phyloP scores from a whole-genome alignment of 2,113 vertebrate genomes.

The Scalopus aquaticus region DNA sequence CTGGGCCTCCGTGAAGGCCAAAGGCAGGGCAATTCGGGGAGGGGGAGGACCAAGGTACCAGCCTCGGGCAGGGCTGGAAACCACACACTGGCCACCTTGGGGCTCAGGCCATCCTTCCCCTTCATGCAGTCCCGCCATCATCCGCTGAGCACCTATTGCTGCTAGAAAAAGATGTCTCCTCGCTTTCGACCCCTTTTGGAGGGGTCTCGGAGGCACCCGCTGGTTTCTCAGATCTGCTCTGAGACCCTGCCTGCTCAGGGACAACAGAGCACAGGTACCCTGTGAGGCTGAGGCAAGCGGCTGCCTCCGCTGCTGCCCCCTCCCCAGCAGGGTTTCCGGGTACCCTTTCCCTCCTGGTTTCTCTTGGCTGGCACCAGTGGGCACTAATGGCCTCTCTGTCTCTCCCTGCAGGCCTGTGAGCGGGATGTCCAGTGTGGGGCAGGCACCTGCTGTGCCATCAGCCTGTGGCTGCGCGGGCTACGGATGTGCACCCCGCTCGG shows the following conservation, averaged over 20 bases:
- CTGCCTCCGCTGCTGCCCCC: background rate
- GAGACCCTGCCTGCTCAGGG: accelerated
- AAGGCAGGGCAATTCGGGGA: accelerated
- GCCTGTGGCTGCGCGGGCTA: constrained; percentile 93
- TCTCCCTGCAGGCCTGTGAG: constrained; percentile 89
- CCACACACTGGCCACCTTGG: background rate
- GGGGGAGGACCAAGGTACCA: accelerated
- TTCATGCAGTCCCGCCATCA: background rate
- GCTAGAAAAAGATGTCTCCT: background rate
- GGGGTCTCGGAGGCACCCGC: too few relatives aligned
- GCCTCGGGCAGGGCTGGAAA: background rate
- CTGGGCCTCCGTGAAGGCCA: background rate
- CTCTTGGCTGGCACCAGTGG: background rate
- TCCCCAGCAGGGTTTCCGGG: accelerated
- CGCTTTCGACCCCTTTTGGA: too few relatives aligned
- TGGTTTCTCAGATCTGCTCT: background rate
- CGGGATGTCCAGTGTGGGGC: constrained; percentile 90
- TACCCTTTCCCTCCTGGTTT: background rate
- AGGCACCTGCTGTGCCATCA: constrained; percentile 93
- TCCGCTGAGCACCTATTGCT: accelerated
- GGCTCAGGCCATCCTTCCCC: accelerated
- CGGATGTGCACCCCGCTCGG: constrained; percentile 93
- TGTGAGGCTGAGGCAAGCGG: background rate
- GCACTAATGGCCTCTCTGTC: accelerated
- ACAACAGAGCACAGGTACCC: accelerated